These are phyloP conservation scores for Bujurquina vittata DNA, from an alignment of 2,113 vertebrate genomes.

Conservation along the genomic window DNA sequence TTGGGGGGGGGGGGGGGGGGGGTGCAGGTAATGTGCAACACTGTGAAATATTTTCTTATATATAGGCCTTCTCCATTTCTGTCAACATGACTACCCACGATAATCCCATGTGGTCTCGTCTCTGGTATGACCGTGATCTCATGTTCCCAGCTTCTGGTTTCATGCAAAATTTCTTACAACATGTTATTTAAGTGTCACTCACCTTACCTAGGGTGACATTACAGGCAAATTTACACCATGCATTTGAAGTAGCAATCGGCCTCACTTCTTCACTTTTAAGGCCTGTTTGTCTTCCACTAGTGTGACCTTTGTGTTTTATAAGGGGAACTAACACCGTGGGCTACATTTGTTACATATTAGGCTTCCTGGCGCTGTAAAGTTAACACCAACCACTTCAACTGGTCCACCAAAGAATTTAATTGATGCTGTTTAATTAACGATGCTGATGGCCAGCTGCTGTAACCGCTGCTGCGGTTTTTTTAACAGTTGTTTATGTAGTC, in stretches of 20 bases:
- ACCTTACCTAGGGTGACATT: background rate
- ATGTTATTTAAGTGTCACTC: background rate
- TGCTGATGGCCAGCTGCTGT: background rate
- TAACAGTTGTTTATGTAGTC: background rate
- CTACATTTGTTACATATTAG: conserved; percentile 77
- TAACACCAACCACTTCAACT: conserved; percentile 76
- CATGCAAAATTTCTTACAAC: background rate
- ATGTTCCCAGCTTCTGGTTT: background rate
- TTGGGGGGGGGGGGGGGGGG: too few species aligned
- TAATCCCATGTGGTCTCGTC: background rate
- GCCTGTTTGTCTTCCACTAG: conserved; percentile 32
- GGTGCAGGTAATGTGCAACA: background rate
- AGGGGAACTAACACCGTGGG: conserved; percentile 51
- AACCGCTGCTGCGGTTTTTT: background rate
- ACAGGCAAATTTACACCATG: conserved; percentile 28
- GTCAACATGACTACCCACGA: background rate
- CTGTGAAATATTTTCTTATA: conserved; percentile 34
- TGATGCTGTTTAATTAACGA: conserved; percentile 2
- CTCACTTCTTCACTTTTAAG: conserved; percentile 15
- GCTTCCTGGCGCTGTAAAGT: conserved; percentile 66
- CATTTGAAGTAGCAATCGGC: conserved; percentile 1
- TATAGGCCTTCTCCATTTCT: background rate
- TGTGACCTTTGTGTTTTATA: conserved; percentile 64
- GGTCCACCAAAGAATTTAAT: background rate
- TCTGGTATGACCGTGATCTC: background rate